A percentile compares a stretch with the other conserved stretches of the same genome.
phyloP scores from a whole-genome alignment of 37 sponge, comb jelly and placozoan genomes.

The Bolinopsis microptera region DNA sequence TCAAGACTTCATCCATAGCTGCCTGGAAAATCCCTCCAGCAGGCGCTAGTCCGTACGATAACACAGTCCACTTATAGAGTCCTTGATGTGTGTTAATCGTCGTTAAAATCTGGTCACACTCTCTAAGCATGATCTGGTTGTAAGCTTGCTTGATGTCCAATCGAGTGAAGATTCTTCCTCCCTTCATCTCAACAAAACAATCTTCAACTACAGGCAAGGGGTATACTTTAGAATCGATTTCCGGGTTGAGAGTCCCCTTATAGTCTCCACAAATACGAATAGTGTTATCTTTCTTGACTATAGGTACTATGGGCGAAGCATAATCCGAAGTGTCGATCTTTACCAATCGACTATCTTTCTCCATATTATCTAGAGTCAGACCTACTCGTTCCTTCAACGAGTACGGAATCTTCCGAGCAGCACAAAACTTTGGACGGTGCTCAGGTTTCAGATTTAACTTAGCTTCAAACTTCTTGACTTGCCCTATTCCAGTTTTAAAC shows the following conservation, averaged over 20 bases:
- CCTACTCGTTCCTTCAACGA: neutral
- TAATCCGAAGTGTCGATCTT: neutral
- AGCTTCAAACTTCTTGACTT: conserved; percentile 19
- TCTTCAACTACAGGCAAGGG: conserved; percentile 10
- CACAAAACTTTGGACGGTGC: neutral
- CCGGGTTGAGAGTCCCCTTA: neutral
- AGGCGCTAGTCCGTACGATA: conserved; percentile 10
- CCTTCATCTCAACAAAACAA: conserved; percentile 13
- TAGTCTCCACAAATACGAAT: conserved; percentile 46
- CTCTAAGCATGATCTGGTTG: conserved; percentile 5
- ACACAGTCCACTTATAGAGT: neutral
- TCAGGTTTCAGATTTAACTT: conserved; percentile 21
- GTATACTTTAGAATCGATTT: neutral
- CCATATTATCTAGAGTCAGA: neutral
- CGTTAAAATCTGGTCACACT: neutral
- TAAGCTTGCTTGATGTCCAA: conserved; percentile 31
- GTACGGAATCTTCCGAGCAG: neutral
- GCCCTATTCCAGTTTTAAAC: neutral
- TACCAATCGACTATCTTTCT: neutral
- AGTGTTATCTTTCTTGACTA: conserved; percentile 24
- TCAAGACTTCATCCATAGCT: conserved; percentile 13
- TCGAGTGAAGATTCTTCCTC: neutral
- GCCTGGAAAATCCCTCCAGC: conserved; percentile 27
- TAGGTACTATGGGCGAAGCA: conserved; percentile 46
- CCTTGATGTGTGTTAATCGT: conserved; percentile 37